phyloP scores from a whole-genome alignment of 2,888 invertebrate species.

The Eubasilissa splendida region DNA sequence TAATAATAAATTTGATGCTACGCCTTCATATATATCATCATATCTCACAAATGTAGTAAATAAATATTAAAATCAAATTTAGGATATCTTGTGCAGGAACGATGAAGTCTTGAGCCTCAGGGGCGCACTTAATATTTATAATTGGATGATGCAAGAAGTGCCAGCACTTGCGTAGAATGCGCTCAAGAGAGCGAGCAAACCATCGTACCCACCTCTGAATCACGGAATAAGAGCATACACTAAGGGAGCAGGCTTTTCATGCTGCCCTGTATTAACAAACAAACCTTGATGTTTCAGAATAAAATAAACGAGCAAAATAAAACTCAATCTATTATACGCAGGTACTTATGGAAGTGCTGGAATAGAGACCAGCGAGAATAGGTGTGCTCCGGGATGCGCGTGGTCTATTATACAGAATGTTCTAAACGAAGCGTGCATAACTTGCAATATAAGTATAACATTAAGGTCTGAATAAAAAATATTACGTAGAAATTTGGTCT shows the following conservation, averaged over 20 bases:
- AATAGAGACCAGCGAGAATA: background rate
- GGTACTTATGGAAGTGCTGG: background rate
- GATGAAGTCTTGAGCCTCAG: too few species aligned
- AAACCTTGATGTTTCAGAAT: background rate
- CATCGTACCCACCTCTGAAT: background rate
- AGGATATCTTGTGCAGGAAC: too few species aligned
- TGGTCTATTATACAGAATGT: background rate
- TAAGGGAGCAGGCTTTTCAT: background rate
- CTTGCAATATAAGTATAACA: too few species aligned
- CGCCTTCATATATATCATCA: too few species aligned
- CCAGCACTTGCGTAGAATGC: background rate
- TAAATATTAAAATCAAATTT: too few species aligned
- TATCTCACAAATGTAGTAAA: too few species aligned
- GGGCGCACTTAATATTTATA: background rate
- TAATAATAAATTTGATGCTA: too few species aligned
- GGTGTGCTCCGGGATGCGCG: background rate
- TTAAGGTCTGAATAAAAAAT: too few species aligned
- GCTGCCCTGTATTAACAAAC: background rate
- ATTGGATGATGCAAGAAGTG: constrained; percentile 4
- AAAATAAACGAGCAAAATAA: background rate
- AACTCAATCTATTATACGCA: background rate
- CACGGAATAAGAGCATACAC: background rate
- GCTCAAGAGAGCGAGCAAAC: constrained; percentile 4
- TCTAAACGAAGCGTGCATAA: background rate
- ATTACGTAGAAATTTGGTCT: too few species aligned